Percentiles rank a stretch among this genome's conserved stretches.
phyloP scores from a whole-genome alignment of 1,140 invertebrate species.

The Ridgeia piscesae region DNA sequence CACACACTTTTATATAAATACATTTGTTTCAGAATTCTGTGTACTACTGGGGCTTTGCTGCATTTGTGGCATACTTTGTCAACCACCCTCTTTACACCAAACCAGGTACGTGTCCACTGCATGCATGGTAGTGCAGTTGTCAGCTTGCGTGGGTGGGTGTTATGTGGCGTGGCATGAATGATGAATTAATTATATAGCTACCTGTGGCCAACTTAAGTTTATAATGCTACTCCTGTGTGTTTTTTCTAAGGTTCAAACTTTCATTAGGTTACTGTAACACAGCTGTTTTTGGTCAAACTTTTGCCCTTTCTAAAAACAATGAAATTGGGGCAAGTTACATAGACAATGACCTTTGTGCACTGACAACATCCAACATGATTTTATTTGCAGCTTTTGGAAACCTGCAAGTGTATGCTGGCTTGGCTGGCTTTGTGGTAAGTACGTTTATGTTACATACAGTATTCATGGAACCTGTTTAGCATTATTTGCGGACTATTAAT shows the following conservation, averaged over 20 bases:
- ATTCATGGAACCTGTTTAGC: no score
- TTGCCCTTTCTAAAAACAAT: no score
- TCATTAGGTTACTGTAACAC: no score
- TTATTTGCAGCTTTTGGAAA: constrained; percentile 54
- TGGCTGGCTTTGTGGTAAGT: constrained; percentile 78
- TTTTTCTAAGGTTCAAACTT: no score
- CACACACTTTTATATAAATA: neutral
- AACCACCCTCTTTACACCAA: constrained; percentile 95
- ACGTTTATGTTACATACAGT: constrained; percentile 8
- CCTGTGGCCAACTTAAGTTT: neutral
- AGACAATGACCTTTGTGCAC: no score
- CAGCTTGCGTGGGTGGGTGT: no score
- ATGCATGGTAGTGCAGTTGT: neutral
- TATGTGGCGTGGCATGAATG: no score
- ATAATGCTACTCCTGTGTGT: no score
- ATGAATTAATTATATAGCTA: neutral
- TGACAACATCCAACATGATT: neutral
- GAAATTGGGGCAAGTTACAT: no score
- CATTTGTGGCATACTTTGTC: constrained; percentile 94
- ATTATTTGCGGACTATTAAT: neutral
- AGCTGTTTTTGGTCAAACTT: no score
- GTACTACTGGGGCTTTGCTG: constrained; percentile 98
- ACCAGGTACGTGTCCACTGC: constrained; percentile 54
- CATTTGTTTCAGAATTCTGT: constrained; percentile 73
- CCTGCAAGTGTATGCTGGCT: constrained; percentile 71